Conservation (phyloP, 2,797 vertebrate species). For the Bufotes viridis region DNA sequence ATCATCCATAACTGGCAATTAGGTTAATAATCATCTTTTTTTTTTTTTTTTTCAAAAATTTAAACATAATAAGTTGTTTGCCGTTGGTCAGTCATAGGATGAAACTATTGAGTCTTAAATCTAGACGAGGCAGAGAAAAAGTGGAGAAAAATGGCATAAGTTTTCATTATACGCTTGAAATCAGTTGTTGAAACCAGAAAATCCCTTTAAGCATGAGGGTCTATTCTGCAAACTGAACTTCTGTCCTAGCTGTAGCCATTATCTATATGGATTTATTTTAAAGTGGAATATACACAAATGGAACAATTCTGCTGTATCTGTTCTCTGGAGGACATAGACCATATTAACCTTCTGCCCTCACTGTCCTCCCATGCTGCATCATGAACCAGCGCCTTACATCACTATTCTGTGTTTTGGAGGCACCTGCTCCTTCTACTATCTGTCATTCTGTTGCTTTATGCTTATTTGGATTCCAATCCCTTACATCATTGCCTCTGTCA, state of each 20-base stretch:
- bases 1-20: too few species aligned
- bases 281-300: background rate
- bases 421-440: slow-evolving; percentile 27
- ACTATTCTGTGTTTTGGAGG: slow-evolving; percentile 13
- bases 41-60: too few species aligned
- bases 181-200: too few species aligned
- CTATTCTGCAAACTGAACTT: background rate
- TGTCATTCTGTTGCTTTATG: slow-evolving; percentile 25
- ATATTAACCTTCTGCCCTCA: slow-evolving; percentile 16
- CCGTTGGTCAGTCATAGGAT: too few species aligned
- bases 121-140: too few species aligned
- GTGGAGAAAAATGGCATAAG: too few species aligned
- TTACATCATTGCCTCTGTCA: slow-evolving; percentile 30
- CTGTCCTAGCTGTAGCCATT: background rate
- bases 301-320: background rate
- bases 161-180: too few species aligned
- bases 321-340: background rate
- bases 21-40: too few species aligned
- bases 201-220: background rate
- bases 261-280: background rate
- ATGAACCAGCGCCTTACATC: slow-evolving; percentile 23
- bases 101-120: too few species aligned
- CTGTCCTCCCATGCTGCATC: background rate
- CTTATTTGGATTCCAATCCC: slow-evolving; percentile 28
- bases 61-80: too few species aligned